phyloP scores from a whole-genome alignment of 2,888 invertebrate genomes.

The Dorcus parallelipipedus region DNA sequence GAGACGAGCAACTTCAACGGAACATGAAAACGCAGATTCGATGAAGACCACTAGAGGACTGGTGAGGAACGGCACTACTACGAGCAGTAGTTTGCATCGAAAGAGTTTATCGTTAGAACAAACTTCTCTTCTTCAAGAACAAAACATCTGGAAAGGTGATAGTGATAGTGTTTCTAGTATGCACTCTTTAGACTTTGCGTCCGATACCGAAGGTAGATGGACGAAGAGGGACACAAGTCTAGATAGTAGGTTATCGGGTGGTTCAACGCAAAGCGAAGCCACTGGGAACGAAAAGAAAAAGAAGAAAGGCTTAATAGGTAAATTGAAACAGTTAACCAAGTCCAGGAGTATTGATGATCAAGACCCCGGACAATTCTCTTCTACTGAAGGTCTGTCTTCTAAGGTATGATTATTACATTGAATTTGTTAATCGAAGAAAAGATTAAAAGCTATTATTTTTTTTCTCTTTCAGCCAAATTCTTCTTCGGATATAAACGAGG shows the following conservation, averaged over 20 bases:
- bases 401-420: constrained; percentile 43
- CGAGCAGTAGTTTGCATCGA: constrained; percentile 55
- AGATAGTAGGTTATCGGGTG: constrained; percentile 79
- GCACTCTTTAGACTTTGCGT: constrained; percentile 59
- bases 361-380: constrained; percentile 43
- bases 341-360: constrained; percentile 77
- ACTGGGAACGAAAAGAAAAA: constrained; percentile 70
- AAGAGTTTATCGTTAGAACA: constrained; percentile 74
- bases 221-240: constrained; percentile 71
- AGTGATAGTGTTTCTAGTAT: constrained; percentile 82
- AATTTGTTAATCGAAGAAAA: neutral
- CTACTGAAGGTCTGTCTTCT: constrained; percentile 49
- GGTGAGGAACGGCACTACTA: constrained; percentile 28
- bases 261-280: constrained; percentile 82
- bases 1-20: constrained; percentile 59
- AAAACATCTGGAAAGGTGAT: constrained; percentile 80
- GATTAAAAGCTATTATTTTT: constrained; percentile 6
- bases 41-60: constrained; percentile 26
- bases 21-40: constrained; percentile 55
- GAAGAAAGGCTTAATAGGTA: constrained; percentile 77
- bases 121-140: constrained; percentile 54
- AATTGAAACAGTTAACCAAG: constrained; percentile 80
- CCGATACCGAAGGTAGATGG: constrained; percentile 55
- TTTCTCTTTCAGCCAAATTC: constrained; percentile 56
- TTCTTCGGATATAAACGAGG: constrained; percentile 69